phyloP scores from a whole-genome alignment of 2,113 vertebrate genomes.

The Platichthys flesus region DNA sequence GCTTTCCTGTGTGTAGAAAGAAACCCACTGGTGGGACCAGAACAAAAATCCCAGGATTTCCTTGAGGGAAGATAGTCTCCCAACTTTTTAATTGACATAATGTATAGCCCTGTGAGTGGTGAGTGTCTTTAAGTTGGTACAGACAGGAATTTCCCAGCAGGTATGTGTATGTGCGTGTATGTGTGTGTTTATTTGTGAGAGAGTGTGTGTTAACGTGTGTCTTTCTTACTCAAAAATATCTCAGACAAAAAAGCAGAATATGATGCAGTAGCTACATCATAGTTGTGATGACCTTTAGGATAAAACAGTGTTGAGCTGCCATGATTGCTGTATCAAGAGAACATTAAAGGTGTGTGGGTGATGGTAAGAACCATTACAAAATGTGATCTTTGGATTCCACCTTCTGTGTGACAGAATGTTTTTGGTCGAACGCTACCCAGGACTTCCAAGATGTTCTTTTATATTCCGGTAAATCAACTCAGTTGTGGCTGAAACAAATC shows the following conservation, averaged over 20 bases:
- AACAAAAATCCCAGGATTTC: slow-evolving; percentile 38
- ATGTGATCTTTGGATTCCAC: neutral
- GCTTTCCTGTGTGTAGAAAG: slow-evolving; percentile 24
- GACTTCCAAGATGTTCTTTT: too few species aligned
- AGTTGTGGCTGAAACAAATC: too few species aligned
- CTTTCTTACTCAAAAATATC: slow-evolving; percentile 5
- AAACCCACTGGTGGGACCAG: neutral
- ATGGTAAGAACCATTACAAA: neutral
- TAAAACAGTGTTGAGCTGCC: neutral
- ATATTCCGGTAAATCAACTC: too few species aligned
- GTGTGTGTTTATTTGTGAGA: neutral
- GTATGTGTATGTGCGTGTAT: neutral
- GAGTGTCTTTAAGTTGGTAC: too few species aligned
- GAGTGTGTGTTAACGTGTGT: neutral
- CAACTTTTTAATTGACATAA: neutral
- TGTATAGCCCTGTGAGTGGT: slow-evolving; percentile 11
- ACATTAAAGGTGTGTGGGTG: too few species aligned
- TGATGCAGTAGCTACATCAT: neutral
- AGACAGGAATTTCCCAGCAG: too few species aligned
- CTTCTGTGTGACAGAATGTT: too few species aligned
- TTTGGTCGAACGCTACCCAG: too few species aligned
- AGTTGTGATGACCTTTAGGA: neutral
- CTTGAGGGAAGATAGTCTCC: slow-evolving; percentile 25
- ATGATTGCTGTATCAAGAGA: neutral
- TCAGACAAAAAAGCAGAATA: neutral